phyloP scores from a whole-genome alignment of 2,888 invertebrate species.

The Euproctis similis region DNA sequence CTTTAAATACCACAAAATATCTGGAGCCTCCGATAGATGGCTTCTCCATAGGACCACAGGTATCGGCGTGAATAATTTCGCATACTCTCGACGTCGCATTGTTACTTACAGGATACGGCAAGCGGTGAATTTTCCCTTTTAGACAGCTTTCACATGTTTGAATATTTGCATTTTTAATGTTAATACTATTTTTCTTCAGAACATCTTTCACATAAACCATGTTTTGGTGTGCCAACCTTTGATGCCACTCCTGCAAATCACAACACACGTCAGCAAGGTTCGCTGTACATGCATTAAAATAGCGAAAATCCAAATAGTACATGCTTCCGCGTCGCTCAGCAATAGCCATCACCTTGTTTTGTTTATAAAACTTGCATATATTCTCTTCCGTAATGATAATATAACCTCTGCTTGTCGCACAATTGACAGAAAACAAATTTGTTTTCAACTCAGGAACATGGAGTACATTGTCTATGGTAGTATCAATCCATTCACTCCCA shows the following conservation, averaged over 20 bases:
- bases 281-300: background rate
- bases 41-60: slow-evolving; percentile 13
- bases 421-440: slow-evolving; percentile 18
- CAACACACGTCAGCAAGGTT: background rate
- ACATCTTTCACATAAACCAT: slow-evolving; percentile 10
- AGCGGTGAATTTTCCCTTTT: slow-evolving; percentile 6
- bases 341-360: slow-evolving; percentile 2
- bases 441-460: slow-evolving; percentile 17
- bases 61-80: slow-evolving; percentile 21
- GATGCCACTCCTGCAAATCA: slow-evolving; percentile 12
- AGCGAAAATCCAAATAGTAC: background rate
- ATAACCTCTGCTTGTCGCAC: slow-evolving; percentile 3
- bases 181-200: slow-evolving; percentile 15
- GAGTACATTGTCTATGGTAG: slow-evolving; percentile 20
- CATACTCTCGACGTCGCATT: slow-evolving; percentile 10
- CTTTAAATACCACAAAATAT: slow-evolving; percentile 21
- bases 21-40: slow-evolving; percentile 16
- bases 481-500: slow-evolving; percentile 18
- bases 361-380: slow-evolving; percentile 13
- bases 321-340: background rate
- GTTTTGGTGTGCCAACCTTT: slow-evolving; percentile 17
- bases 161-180: slow-evolving; percentile 3
- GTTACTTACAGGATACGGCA: slow-evolving; percentile 15
- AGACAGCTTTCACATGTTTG: slow-evolving; percentile 16
- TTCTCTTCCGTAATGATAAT: slow-evolving; percentile 5